phyloP scores from a whole-genome alignment of 2,888 invertebrate species.

The Hofmannophila pseudospretella region DNA sequence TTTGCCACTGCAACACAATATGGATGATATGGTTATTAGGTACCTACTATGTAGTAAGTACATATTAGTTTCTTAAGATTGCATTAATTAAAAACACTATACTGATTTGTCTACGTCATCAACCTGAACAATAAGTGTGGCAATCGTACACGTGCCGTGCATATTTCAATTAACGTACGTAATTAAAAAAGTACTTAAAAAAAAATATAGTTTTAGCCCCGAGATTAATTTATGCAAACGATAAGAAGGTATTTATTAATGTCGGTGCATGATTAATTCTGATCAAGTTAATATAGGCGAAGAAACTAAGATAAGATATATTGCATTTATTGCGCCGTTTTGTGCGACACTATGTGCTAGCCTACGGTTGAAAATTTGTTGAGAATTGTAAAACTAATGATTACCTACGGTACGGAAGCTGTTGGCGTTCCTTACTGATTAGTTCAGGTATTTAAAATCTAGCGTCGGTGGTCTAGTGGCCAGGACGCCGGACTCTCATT shows the following conservation, averaged over 20 bases:
- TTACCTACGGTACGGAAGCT: too few species aligned
- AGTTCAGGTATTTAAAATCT: too few species aligned
- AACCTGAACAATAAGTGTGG: slow-evolving; percentile 7
- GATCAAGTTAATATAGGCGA: slow-evolving; percentile 36
- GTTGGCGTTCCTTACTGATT: too few species aligned
- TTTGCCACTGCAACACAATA: too few species aligned
- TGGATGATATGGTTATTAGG: too few species aligned
- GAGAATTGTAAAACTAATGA: too few species aligned
- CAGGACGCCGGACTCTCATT: too few species aligned
- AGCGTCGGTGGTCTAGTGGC: too few species aligned
- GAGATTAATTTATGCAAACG: slow-evolving; percentile 67
- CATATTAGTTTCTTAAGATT: not conserved
- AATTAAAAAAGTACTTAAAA: slow-evolving; percentile 66
- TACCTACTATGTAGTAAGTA: not conserved
- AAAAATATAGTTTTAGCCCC: slow-evolving; percentile 59
- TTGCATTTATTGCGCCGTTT: slow-evolving; percentile 31
- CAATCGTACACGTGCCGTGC: slow-evolving; percentile 11
- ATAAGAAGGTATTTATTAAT: slow-evolving; percentile 65
- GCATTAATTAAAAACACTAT: too few species aligned
- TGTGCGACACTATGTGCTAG: too few species aligned
- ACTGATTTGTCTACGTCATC: slow-evolving; percentile 1
- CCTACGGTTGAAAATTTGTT: too few species aligned
- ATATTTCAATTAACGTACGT: slow-evolving; percentile 64
- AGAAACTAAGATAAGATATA: slow-evolving; percentile 38
- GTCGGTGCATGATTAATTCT: slow-evolving; percentile 61